Base-by-base conservation (phyloP, 2,797 vertebrate genomes). In the Mormyrus hasselquistii region DNA sequence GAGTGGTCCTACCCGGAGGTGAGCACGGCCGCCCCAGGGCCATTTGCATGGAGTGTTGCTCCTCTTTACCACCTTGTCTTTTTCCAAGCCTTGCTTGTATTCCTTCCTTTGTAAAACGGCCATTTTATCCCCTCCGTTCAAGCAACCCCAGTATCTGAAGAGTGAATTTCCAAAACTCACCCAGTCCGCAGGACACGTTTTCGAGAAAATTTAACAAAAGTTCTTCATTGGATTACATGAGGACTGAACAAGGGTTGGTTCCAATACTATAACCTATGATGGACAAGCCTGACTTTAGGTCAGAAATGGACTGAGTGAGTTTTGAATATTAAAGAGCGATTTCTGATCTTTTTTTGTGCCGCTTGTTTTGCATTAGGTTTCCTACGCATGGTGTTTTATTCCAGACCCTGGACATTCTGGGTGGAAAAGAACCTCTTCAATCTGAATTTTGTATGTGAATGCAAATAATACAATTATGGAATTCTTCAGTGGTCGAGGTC, bases 1-100 rank as follows among this genome's bases (percentile, higher is more conserved):
- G 97, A 97, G 91, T 98, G 97, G 97, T 97, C 97, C 0, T 98
- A 97, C 91, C 97, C 97, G 0, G 97, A 97, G 97, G 97, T 97
- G 93, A 95, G 86, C 55, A 25, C 10, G 6, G 25, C 14, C 5
- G 22, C 47, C 25, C 62, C 10, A 2, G 14, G 47, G 29, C 49
- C 14, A 0, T 79, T n/a, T 79, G 73, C 73, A 79, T 79, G 73
- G 73, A n/a, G 73, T 79, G 73, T 79, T 16, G 5, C 73, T 79
- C 38, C n/a, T 44, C 73, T 8, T 3, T 2, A 12, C 73, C 38
- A n/a, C 16, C 14, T 44, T n/a, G 73, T 79, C 38, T n/a, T 19
- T 79, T 44, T n/a, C 73, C 73, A 7, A 41, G 34, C 34, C 73
- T 44, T 2, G 7, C 12, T 44, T 8, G 4, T 44, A 19, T 41